These are phyloP conservation scores for Drosophila pallidifrons DNA, from an alignment of 1,140 invertebrate genomes.

Conservation along the genomic window DNA sequence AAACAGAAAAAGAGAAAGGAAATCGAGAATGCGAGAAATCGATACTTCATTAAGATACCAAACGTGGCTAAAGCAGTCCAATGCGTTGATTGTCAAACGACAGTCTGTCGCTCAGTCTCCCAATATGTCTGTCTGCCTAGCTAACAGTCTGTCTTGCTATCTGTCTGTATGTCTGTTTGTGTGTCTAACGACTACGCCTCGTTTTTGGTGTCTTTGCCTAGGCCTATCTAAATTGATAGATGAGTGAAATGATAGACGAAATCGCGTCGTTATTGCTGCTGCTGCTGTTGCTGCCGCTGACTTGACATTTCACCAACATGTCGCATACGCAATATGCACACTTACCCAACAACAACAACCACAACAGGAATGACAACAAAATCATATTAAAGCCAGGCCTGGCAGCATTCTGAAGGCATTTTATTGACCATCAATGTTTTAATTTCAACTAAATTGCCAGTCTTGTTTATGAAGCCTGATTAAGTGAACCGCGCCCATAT, in stretches of 20 bases:
- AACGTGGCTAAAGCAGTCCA: conserved; percentile 27
- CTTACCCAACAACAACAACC: conserved; percentile 17
- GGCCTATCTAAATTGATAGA: conserved; percentile 76
- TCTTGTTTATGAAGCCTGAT: conserved; percentile 9
- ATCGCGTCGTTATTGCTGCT: conserved; percentile 32
- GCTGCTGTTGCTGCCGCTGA: conserved; percentile 19
- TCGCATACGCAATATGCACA: conserved; percentile 47
- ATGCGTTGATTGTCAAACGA: conserved; percentile 26
- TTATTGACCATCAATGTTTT: conserved; percentile 66
- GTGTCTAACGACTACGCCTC: conserved; percentile 60
- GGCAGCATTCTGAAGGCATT: conserved; percentile 36
- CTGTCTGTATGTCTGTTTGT: background rate
- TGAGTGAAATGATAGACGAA: conserved; percentile 69
- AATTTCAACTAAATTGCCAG: conserved; percentile 13
- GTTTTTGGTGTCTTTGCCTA: conserved; percentile 36
- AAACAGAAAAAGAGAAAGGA: conserved; percentile 1
- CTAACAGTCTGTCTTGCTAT: background rate
- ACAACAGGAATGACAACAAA: background rate
- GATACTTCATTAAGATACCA: conserved; percentile 82
- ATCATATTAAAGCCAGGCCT: conserved; percentile 34
- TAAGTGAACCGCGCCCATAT: conserved; percentile 19
- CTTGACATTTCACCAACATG: conserved; percentile 31
- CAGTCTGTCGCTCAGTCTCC: conserved; percentile 5
- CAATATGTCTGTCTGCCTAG: conserved; percentile 28
- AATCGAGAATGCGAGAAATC: conserved; percentile 67